These are phyloP conservation scores for Nesospiza acunhae DNA, from an alignment of 2,113 vertebrate species.

Conservation along the genomic window DNA sequence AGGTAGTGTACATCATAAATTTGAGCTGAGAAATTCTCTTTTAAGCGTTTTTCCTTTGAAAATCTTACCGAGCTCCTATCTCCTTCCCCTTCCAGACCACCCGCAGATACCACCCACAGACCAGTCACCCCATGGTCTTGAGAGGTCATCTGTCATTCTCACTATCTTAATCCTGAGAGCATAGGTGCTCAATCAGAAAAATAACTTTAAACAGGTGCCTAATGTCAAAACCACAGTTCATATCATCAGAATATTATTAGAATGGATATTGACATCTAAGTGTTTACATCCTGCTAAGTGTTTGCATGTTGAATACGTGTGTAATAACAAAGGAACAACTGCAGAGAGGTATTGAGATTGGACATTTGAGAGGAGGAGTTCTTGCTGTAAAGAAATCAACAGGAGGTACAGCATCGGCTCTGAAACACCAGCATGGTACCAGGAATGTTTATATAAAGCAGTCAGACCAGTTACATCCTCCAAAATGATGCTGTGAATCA, in stretches of 20 bases:
- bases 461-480: background rate
- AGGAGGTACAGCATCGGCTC: background rate
- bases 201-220: background rate
- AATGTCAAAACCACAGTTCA: background rate
- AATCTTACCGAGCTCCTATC: background rate
- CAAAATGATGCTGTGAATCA: background rate
- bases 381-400: background rate
- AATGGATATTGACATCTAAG: background rate
- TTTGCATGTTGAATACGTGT: background rate
- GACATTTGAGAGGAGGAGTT: background rate
- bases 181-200: background rate
- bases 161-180: background rate
- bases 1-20: conserved; percentile 28
- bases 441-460: background rate
- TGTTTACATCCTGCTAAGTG: background rate
- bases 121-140: background rate
- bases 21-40: background rate
- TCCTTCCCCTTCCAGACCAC: conserved; percentile 14
- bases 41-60: conserved; percentile 23
- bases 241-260: background rate
- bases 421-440: background rate
- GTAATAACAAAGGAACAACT: background rate
- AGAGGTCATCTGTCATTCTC: background rate
- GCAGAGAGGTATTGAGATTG: background rate
- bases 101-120: background rate